Percentiles rank a stretch among this genome's conserved stretches.
These are phyloP conservation scores for Chaetodon trifasciatus DNA, from an alignment of 2,797 vertebrate genomes.

Conservation along the genomic window DNA sequence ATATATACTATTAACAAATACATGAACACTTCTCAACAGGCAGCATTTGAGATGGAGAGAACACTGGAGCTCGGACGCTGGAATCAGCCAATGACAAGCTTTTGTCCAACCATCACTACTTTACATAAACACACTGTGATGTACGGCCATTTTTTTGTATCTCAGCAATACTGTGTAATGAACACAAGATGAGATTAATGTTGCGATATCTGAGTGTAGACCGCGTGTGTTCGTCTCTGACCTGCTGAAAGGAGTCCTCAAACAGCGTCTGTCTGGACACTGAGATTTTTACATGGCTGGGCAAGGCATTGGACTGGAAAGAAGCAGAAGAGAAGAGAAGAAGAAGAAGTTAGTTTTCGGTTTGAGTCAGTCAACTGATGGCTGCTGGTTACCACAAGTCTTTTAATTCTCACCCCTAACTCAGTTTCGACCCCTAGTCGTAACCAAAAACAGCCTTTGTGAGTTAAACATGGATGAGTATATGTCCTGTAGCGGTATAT, in stretches of 20 bases:
- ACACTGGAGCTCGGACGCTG: background rate
- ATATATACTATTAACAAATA: background rate
- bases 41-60: background rate
- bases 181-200: background rate
- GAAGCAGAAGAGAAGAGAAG: background rate
- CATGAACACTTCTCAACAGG: background rate
- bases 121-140: background rate
- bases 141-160: too few species aligned
- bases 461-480: background rate
- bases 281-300: slow-evolving; percentile 98
- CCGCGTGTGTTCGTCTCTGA: slow-evolving; percentile 64
- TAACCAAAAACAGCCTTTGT: background rate
- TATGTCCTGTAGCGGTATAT: background rate
- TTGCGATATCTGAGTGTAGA: background rate
- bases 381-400: background rate
- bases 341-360: background rate
- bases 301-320: slow-evolving; percentile 93
- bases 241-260: slow-evolving; percentile 98
- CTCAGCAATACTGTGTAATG: background rate
- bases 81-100: background rate
- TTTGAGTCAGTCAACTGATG: background rate
- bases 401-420: background rate
- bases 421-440: background rate
- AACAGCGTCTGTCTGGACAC: slow-evolving; percentile 97
- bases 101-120: background rate